Conservation (phyloP, 2,797 vertebrate genomes). For the Pteronotus mesoamericanus region DNA sequence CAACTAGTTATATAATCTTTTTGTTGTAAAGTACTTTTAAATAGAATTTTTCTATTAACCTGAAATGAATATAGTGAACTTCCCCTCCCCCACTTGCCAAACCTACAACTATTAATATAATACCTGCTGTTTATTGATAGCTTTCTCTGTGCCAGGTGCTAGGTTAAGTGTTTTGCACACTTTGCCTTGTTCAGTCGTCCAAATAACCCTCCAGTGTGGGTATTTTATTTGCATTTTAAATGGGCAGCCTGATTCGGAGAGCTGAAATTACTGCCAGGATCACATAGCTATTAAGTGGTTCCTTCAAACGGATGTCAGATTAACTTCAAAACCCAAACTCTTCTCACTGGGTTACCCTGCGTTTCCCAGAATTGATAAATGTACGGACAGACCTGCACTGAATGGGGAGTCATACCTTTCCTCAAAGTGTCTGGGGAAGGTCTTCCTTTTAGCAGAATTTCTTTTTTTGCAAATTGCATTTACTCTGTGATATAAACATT, state of each 20-base stretch:
- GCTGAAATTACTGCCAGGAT: background rate
- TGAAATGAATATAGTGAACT: background rate
- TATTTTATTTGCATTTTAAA: slow-evolving; percentile 42
- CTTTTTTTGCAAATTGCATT: background rate
- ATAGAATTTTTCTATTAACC: background rate
- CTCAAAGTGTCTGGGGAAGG: background rate
- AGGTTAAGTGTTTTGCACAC: background rate
- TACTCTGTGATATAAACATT: background rate
- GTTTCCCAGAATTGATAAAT: background rate
- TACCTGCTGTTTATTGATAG: background rate
- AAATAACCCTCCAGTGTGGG: background rate
- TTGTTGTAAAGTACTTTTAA: slow-evolving; percentile 31
- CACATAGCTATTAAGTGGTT: background rate
- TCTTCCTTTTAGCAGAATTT: background rate
- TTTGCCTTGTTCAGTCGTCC: background rate
- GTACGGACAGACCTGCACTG: background rate
- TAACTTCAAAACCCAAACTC: background rate
- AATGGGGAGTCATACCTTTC: background rate
- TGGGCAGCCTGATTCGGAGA: background rate
- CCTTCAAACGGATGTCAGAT: background rate
- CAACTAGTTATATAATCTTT: background rate
- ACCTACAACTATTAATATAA: background rate
- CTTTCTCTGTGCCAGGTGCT: background rate
- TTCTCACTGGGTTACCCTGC: background rate
- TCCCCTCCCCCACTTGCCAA: background rate